Base-by-base conservation (phyloP, 2,888 invertebrate species). In the Auanema sp. region DNA sequence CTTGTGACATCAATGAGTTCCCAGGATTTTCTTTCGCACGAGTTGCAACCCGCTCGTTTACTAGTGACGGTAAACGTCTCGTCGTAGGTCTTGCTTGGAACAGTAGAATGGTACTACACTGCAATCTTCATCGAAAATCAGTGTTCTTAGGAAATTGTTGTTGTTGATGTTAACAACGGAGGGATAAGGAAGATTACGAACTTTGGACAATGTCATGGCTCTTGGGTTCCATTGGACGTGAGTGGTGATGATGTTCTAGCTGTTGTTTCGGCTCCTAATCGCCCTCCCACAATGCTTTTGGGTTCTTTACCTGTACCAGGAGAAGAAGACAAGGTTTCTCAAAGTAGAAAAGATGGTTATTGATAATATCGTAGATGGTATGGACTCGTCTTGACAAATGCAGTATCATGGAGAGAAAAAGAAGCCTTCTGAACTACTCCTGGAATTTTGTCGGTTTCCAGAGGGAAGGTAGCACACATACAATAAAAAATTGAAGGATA, bases 211-310 rank as follows among this genome's bases (percentile, higher is more conserved):
- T 41, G 41, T 21, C 71, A 71, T 49, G 79, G 80, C 25, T 63
- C 69, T 25, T 81, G 79, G 80, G 21, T 62, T 11, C 43, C 75
- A 23, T 47, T 79, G n/a, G 82, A 82, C 62, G 77, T 80, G 33
- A 47, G 47, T 5, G 60, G 63, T 14, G 74, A 78, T 55, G 62
- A 73, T 21, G 56, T 81, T 16, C 68, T 82, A 4, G 77, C 79
- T 8, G 43, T 60, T 8, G 70, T 71, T 33, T 68, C 72, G 6
- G 72, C 79, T 1, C 81, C 81, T 5, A 80, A 78, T 51, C 59
- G 74, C 5, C 80, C 79, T 4, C 78, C 76, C 6, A 55, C 61
- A n/a, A 62, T 73, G 18, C 68, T 78, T 6, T 43, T 79, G 2
- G 77, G 73, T 14, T 44, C 33, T 1, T 63, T 78, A 54, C 76